Percentiles rank a stretch among this genome's conserved stretches.
Conservation (phyloP, 2,113 vertebrate genomes). For the Ondatra zibethicus region DNA sequence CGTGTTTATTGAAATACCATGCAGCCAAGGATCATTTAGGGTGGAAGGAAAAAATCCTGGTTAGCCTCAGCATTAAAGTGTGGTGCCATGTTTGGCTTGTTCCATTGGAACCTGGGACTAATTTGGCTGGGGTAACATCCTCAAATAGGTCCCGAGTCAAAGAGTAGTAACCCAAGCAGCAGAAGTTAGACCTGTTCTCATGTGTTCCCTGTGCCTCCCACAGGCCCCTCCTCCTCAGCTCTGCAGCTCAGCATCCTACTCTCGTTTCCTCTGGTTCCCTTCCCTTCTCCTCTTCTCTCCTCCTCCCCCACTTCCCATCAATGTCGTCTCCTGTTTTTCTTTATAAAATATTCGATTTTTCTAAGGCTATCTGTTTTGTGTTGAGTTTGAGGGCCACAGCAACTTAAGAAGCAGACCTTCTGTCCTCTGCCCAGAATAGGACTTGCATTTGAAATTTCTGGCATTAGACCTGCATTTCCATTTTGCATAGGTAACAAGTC, state of each 20-base stretch:
- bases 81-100: background rate
- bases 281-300: background rate
- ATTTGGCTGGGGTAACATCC: background rate
- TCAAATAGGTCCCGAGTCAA: background rate
- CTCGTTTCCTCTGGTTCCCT: background rate
- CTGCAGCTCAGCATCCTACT: background rate
- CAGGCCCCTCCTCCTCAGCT: too few species aligned
- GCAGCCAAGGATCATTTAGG: background rate
- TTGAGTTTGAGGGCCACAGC: background rate
- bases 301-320: background rate
- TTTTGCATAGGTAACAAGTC: slow-evolving; percentile 50
- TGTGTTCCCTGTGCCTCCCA: accelerated
- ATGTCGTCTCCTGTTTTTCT: background rate
- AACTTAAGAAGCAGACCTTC: background rate
- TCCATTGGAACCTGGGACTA: background rate
- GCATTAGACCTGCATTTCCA: background rate
- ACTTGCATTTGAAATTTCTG: background rate
- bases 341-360: background rate
- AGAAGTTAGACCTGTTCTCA: accelerated
- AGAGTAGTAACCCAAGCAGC: background rate
- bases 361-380: background rate
- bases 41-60: background rate
- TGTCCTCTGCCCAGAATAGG: accelerated
- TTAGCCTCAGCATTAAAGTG: background rate
- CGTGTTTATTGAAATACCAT: background rate